Percentiles rank a stretch among this genome's conserved stretches.
Conservation (phyloP, 2,113 vertebrate genomes). For the Cynopterus brachyotis region DNA sequence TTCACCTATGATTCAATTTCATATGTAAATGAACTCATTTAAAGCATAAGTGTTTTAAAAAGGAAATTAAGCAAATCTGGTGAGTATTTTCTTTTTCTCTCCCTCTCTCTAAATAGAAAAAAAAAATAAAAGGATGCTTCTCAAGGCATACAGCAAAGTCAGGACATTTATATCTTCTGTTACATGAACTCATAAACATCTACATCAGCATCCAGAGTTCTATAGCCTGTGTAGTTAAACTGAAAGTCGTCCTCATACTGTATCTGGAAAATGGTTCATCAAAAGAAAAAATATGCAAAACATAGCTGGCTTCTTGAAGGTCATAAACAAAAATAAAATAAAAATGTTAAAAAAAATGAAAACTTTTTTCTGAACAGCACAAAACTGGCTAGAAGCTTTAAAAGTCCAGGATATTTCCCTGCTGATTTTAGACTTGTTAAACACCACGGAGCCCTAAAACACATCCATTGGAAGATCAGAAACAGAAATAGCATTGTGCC, state of each 20-base stretch:
- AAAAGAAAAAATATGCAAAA: constrained; percentile 47
- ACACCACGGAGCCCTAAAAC: not conserved
- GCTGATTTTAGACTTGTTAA: constrained; percentile 62
- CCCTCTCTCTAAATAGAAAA: constrained; percentile 11
- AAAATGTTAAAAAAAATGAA: not conserved
- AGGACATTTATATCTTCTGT: not conserved
- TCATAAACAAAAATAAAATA: not conserved
- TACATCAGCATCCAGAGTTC: constrained; percentile 34
- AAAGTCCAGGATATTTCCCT: constrained; percentile 69
- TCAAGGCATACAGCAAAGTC: not conserved
- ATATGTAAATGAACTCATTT: constrained; percentile 41
- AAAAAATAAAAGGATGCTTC: not conserved
- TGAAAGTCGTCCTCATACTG: not conserved
- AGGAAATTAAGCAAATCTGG: constrained; percentile 63
- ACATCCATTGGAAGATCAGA: not conserved
- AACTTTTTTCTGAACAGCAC: not conserved
- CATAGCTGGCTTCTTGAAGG: not conserved
- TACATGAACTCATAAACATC: constrained; percentile 16
- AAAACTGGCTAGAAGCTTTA: not conserved
- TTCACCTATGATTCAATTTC: not conserved
- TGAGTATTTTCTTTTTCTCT: not conserved
- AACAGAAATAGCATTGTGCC: constrained; percentile 77
- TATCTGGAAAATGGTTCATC: constrained; percentile 52
- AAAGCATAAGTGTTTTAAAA: not conserved
- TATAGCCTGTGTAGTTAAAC: not conserved